Evolutionary conservation across 2,888 invertebrate genomes (phyloP).

Genomic region (Dasysyrphus albostriatus): DNA sequence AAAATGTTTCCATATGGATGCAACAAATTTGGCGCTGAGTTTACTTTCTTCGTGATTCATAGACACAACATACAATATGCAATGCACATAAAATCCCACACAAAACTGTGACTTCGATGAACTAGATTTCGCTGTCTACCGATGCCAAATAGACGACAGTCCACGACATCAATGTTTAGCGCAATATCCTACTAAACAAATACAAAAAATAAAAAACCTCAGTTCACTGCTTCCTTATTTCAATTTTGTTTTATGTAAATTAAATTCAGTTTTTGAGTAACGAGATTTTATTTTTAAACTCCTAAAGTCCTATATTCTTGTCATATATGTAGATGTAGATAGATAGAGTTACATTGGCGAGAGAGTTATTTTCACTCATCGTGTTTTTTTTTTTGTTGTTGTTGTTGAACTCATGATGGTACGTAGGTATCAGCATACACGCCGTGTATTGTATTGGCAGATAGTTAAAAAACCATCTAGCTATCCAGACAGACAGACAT

Average conservation of each 20-base stretch:
- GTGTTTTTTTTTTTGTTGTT: constrained; percentile 18
- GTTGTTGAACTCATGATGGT: constrained; percentile 43
- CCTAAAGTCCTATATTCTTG: neutral
- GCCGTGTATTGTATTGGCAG: constrained; percentile 48
- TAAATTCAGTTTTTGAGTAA: constrained; percentile 63
- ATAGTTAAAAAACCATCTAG: constrained; percentile 13
- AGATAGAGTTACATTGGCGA: neutral
- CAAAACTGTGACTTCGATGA: constrained; percentile 62
- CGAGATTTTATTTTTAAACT: constrained; percentile 62
- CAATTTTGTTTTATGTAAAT: constrained; percentile 74
- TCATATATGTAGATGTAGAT: too few species aligned
- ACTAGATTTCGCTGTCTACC: constrained; percentile 67
- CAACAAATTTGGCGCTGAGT: constrained; percentile 14
- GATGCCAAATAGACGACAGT: constrained; percentile 28
- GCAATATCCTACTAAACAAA: neutral
- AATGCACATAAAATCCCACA: constrained; percentile 40
- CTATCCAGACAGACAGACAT: constrained; percentile 20
- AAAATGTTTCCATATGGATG: constrained; percentile 7
- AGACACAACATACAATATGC: constrained; percentile 3
- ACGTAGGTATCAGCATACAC: constrained; percentile 26
- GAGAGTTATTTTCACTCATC: constrained; percentile 70
- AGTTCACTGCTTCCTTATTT: constrained; percentile 61
- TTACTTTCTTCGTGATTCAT: constrained; percentile 55
- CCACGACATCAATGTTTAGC: constrained; percentile 28
- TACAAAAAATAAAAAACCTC: constrained; percentile 7